phyloP scores from a whole-genome alignment of 2,113 vertebrate species.

The Lipotes vexillifer region DNA sequence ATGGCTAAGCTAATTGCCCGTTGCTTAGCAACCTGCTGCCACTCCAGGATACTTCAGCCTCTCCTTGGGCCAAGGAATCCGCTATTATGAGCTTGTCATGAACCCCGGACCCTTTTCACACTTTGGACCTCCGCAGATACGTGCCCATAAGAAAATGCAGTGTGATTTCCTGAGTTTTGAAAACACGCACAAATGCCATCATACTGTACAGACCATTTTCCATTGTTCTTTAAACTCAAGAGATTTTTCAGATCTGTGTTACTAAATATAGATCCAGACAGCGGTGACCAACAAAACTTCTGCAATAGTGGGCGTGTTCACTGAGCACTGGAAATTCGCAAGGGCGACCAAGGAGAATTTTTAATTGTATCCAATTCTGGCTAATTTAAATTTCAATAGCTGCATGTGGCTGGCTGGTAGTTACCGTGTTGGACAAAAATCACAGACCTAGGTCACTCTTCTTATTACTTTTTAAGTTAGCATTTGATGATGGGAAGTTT shows the following conservation, averaged over 20 bases:
- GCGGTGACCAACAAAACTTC: accelerated
- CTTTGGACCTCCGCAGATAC: background rate
- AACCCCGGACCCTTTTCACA: background rate
- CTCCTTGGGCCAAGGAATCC: background rate
- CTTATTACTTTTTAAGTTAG: background rate
- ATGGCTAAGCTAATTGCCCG: background rate
- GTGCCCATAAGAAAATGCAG: background rate
- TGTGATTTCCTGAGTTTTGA: background rate
- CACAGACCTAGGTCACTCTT: accelerated
- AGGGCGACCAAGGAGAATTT: accelerated
- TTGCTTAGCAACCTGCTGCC: background rate
- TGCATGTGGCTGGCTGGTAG: background rate
- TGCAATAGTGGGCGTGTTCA: accelerated
- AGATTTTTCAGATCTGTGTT: accelerated
- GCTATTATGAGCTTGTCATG: background rate
- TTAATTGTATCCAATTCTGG: background rate
- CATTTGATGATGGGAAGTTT: background rate
- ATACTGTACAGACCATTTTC: accelerated
- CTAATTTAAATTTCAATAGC: background rate
- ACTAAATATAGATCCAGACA: accelerated
- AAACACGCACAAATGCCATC: accelerated
- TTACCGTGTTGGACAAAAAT: accelerated
- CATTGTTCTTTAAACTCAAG: background rate
- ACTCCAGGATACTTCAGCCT: background rate
- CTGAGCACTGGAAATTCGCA: accelerated